Evolutionary conservation across 2,888 invertebrate genomes (phyloP).

Genomic region (Eupithecia insigniata): DNA sequence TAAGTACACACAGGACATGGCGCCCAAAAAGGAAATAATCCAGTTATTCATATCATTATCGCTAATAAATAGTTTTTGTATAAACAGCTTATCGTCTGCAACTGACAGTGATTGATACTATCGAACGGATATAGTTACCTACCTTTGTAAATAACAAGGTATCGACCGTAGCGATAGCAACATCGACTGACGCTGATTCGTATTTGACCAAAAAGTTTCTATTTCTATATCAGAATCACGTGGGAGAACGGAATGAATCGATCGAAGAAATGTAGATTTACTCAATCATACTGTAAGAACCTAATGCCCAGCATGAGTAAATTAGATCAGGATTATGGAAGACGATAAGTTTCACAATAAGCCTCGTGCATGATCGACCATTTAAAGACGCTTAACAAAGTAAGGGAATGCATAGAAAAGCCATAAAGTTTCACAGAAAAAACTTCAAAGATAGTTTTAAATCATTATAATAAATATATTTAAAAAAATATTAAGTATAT

Average conservation of each 20-base stretch:
- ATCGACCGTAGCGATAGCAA: neutral
- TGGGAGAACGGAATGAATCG: neutral
- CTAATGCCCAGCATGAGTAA: neutral
- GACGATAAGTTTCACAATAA: neutral
- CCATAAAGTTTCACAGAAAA: neutral
- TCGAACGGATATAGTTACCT: constrained; percentile 28
- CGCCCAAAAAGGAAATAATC: constrained; percentile 70
- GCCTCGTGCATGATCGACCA: neutral
- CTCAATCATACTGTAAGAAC: no score
- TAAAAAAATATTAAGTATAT: no score
- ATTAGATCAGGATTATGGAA: neutral
- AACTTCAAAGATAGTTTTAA: neutral
- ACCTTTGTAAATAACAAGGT: constrained; percentile 7
- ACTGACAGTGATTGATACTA: constrained; percentile 66
- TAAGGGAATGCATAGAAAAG: neutral
- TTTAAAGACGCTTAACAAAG: neutral
- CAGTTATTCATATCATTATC: constrained; percentile 72
- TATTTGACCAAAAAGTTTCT: neutral
- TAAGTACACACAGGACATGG: constrained; percentile 62
- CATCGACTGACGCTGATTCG: neutral
- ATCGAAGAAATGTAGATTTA: neutral
- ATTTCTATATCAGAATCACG: neutral
- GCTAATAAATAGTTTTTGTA: constrained; percentile 51
- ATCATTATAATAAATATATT: no score
- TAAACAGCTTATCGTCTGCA: constrained; percentile 40